Base-by-base conservation (phyloP, 1,140 invertebrate species). In the Babylonia areolata region DNA sequence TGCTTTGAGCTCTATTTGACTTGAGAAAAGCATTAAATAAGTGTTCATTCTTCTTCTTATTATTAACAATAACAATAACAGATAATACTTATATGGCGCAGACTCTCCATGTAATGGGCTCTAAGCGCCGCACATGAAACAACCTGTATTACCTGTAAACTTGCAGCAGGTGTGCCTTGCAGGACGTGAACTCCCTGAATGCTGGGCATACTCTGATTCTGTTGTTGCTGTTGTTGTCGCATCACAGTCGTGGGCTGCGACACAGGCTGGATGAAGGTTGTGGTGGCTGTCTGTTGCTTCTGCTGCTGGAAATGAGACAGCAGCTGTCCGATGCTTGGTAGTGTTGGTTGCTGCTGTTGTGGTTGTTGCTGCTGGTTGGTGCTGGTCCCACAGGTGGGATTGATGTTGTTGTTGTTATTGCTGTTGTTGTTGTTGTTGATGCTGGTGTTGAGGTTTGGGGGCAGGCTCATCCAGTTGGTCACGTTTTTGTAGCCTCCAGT, bases 281-380 rank as follows among this genome's bases (percentile, higher is more conserved):
- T 46, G 84, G 85, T 84, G 58, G 85, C 42, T 58, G 85, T 79
- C 77, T 87, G 88, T 58, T 88, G 88, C 73, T 86, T 88, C 58
- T 91, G 90, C 73, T 90, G 88, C 46, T 91, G 90, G 73, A 90
- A 89, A 69, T 89, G 90, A 28, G 90, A 85, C 28, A 88, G 81
- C 81, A 91, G 89, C 85, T 90, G 89, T 37, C 90, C 90, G 88
- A 91, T 88, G 75, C 90, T 91, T 46, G 91, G 89, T 28, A 91
- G 81, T 17, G 89, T 40, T 40, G 81, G 46, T 46, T 82, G 85
- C 23, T 78, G 75, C 46, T 9, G 69, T 46, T 12, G 58, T 23
- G 17, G 58, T 0, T 12, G 58, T 20, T 64, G 12, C 15, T 35
- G 51, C 51, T 23, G 2, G 71, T 46, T 75, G 84, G 20, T 78